Conservation (phyloP, 2,888 invertebrate species). For the Steromphala cineraria region DNA sequence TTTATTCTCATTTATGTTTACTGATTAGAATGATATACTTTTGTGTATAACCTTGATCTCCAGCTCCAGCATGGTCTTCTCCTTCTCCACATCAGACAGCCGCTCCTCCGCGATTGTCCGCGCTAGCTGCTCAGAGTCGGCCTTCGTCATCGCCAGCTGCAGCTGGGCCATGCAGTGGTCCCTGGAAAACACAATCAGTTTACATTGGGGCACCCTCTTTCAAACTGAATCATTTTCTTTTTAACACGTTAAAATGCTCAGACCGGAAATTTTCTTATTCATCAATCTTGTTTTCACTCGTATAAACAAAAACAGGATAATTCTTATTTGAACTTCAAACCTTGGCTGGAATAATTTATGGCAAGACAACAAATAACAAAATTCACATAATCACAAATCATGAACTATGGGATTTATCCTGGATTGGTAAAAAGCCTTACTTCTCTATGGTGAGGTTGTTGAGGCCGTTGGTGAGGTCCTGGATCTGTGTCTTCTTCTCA, state of each 20-base stretch:
- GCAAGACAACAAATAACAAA: no score
- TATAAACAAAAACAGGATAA: no score
- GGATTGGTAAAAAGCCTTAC: background rate
- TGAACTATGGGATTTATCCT: background rate
- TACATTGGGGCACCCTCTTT: no score
- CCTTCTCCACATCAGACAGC: constrained; percentile 96
- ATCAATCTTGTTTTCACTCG: no score
- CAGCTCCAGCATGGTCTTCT: constrained; percentile 96
- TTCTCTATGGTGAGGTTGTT: background rate
- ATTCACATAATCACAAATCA: background rate
- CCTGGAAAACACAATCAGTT: constrained; percentile 49
- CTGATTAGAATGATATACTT: background rate
- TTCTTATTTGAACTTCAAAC: no score
- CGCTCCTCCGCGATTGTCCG: constrained; percentile 93
- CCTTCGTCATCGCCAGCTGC: constrained; percentile 91
- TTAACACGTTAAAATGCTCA: no score
- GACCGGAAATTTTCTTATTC: no score
- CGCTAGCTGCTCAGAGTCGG: constrained; percentile 95
- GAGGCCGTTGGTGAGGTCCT: constrained; percentile 76
- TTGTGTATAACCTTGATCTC: constrained; percentile 80
- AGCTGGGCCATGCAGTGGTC: constrained; percentile 91
- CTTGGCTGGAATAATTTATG: no score
- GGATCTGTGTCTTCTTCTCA: constrained; percentile 81
- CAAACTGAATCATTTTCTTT: no score
- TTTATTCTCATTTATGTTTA: background rate